These are phyloP conservation scores for Trachurus trachurus DNA, from an alignment of 2,797 vertebrate species.

Conservation along the genomic window DNA sequence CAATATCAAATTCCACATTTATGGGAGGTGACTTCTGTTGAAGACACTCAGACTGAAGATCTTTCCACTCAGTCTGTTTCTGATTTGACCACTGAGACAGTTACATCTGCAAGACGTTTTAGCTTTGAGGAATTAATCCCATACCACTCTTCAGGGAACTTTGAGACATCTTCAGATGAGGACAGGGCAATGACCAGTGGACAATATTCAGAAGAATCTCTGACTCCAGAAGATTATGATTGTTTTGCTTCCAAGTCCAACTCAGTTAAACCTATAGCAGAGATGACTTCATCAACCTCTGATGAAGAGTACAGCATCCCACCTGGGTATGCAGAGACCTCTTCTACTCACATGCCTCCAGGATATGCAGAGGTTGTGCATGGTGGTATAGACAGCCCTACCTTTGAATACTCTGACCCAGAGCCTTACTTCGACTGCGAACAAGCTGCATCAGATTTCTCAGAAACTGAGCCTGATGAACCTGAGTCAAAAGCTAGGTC, in stretches of 20 bases:
- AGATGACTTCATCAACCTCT: constrained; percentile 51
- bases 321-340: constrained; percentile 40
- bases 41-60: constrained; percentile 51
- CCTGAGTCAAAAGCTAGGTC: constrained; percentile 16
- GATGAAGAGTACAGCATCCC: constrained; percentile 67
- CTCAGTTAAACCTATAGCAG: constrained; percentile 41
- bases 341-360: constrained; percentile 32
- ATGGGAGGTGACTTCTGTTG: constrained; percentile 30
- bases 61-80: constrained; percentile 59
- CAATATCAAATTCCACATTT: constrained; percentile 40
- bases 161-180: constrained; percentile 49
- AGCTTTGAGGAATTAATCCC: constrained; percentile 71
- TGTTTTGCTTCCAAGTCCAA: constrained; percentile 32
- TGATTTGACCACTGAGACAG: constrained; percentile 72
- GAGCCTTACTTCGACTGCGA: constrained; percentile 83
- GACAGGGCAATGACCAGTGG: constrained; percentile 19
- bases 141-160: constrained; percentile 15
- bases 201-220: constrained; percentile 50
- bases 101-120: constrained; percentile 64
- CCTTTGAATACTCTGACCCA: constrained; percentile 71
- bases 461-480: constrained; percentile 76
- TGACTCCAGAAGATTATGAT: constrained; percentile 41
- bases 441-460: constrained; percentile 74
- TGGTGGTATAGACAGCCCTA: constrained; percentile 35
- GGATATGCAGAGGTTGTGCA: constrained; percentile 31